These are phyloP conservation scores for Perodicticus potto DNA, from an alignment of 2,797 vertebrate genomes.

Conservation along the genomic window DNA sequence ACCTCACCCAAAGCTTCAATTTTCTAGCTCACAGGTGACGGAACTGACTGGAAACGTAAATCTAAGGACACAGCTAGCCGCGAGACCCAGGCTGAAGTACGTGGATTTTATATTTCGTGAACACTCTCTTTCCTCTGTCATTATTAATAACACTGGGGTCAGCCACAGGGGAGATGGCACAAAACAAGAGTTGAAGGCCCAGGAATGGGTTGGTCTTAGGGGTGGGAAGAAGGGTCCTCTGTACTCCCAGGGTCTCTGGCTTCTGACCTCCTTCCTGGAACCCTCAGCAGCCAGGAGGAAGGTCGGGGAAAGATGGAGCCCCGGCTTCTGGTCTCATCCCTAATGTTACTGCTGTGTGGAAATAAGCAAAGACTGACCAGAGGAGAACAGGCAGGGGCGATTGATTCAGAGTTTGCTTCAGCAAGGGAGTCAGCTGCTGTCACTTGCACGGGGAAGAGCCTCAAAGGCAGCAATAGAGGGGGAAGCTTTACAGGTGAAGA, in stretches of 20 bases:
- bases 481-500: neutral
- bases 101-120: constrained; percentile 91
- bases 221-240: constrained; percentile 82
- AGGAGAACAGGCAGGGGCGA: neutral
- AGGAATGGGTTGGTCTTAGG: constrained; percentile 89
- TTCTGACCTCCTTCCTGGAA: constrained; percentile 91
- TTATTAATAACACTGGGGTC: constrained; percentile 85
- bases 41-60: constrained; percentile 82
- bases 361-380: neutral
- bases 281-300: constrained; percentile 76
- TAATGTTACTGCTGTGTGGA: constrained; percentile 57
- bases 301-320: constrained; percentile 68
- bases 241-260: constrained; percentile 88
- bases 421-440: too few species aligned
- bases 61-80: constrained; percentile 85
- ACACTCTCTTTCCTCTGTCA: constrained; percentile 86
- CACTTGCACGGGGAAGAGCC: neutral
- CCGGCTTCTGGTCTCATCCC: constrained; percentile 69
- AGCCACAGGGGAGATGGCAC: constrained; percentile 90
- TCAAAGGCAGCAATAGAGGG: neutral
- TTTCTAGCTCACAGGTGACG: constrained; percentile 77
- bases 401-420: neutral
- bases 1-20: constrained; percentile 76
- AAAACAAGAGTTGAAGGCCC: constrained; percentile 89
- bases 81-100: constrained; percentile 90